Percentiles rank a stretch among this genome's conserved stretches.
Conservation (phyloP, 1,140 invertebrate genomes). For the Scaptomyza hsui region DNA sequence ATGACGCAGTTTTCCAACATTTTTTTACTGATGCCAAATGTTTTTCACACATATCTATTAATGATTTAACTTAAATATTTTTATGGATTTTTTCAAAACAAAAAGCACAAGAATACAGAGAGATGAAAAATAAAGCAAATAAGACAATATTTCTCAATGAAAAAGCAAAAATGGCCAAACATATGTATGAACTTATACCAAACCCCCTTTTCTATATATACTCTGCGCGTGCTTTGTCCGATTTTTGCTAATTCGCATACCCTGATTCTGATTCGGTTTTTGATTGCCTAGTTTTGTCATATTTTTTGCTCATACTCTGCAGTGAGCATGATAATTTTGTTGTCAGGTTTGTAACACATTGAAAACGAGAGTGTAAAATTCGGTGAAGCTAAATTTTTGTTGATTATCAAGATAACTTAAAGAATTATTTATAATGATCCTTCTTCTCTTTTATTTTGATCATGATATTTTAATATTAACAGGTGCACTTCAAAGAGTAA, state of each 20-base stretch:
- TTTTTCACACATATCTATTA: slow-evolving; percentile 7
- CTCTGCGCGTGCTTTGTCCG: slow-evolving; percentile 5
- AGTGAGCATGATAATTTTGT: not conserved
- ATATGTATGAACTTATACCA: not conserved
- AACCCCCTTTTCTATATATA: slow-evolving; percentile 2
- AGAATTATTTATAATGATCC: no score
- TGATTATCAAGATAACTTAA: no score
- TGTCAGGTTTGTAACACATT: not conserved
- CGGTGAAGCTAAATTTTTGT: no score
- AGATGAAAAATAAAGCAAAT: slow-evolving; percentile 27
- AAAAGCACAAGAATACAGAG: slow-evolving; percentile 12
- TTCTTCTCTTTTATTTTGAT: no score
- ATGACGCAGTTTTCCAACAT: slow-evolving; percentile 34
- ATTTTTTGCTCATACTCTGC: not conserved
- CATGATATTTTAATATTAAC: no score
- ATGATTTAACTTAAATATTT: slow-evolving; percentile 47
- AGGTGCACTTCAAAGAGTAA: not conserved
- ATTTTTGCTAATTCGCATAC: slow-evolving; percentile 15
- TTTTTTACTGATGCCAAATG: slow-evolving; percentile 30
- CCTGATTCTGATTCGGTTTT: slow-evolving; percentile 20
- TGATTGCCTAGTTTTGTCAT: slow-evolving; percentile 46
- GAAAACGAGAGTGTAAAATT: no score
- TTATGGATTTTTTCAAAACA: slow-evolving; percentile 65
- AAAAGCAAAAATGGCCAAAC: slow-evolving; percentile 40
- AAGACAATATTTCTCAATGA: slow-evolving; percentile 69